These are phyloP conservation scores for Gallinago solitaria DNA, from an alignment of 2,797 vertebrate species.

Conservation along the genomic window DNA sequence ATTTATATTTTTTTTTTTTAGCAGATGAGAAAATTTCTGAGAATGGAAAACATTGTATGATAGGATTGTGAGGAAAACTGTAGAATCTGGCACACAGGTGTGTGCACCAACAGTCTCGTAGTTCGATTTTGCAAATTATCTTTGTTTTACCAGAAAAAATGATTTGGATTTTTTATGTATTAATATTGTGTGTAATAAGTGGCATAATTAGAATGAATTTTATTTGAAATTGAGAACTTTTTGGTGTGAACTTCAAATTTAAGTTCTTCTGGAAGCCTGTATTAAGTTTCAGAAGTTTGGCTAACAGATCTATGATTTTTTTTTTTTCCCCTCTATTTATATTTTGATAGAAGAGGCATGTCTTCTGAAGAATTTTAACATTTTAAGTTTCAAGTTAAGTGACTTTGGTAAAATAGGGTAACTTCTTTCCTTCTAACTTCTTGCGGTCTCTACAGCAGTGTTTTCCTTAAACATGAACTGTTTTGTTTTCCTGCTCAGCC, in stretches of 20 bases:
- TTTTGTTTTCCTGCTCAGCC: background rate
- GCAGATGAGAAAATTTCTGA: background rate
- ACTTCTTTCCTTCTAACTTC: background rate
- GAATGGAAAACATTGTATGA: background rate
- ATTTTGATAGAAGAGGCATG: background rate
- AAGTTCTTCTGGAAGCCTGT: background rate
- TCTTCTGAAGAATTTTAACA: background rate
- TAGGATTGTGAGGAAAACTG: background rate
- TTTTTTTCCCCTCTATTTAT: fast-evolving
- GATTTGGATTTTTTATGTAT: background rate
- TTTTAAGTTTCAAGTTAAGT: background rate
- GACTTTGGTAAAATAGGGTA: background rate
- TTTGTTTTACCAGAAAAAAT: background rate
- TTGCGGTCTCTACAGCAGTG: background rate
- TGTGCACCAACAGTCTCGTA: background rate
- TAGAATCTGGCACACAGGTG: background rate
- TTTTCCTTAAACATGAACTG: background rate
- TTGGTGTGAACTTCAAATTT: background rate
- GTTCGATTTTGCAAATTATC: background rate
- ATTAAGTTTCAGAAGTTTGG: background rate
- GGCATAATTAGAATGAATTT: background rate
- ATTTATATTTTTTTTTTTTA: background rate
- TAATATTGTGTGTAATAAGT: background rate
- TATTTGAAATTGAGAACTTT: background rate
- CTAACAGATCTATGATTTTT: background rate